Conservation (phyloP, 2,113 vertebrate species). For the Grus americana region DNA sequence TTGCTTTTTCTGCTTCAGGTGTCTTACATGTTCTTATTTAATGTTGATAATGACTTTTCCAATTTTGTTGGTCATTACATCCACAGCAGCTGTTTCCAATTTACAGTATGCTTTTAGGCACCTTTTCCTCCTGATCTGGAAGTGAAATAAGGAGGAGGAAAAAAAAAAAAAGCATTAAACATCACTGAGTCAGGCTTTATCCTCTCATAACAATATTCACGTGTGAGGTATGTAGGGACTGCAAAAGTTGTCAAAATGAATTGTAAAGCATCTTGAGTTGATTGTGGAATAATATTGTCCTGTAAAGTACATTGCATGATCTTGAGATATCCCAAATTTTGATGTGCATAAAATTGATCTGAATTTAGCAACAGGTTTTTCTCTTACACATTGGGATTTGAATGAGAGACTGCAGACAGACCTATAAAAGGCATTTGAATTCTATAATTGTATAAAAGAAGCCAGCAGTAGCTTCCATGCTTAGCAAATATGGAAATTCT, state of each 20-base stretch:
- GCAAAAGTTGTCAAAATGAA: not conserved
- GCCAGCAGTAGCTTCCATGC: not conserved
- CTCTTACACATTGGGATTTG: constrained; percentile 33
- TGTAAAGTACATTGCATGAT: constrained; percentile 28
- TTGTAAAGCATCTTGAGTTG: constrained; percentile 10
- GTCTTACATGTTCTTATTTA: not conserved
- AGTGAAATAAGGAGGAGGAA: not conserved
- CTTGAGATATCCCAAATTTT: constrained; percentile 43
- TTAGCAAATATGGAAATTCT: not conserved
- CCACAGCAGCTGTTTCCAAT: not conserved
- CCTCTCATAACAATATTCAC: not conserved
- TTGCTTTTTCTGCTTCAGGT: not conserved
- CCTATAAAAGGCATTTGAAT: constrained; percentile 53
- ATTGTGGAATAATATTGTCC: constrained; percentile 7
- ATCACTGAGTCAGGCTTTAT: not conserved
- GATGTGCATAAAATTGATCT: constrained; percentile 18
- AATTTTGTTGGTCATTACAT: not conserved
- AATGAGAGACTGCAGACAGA: constrained; percentile 17
- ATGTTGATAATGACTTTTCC: not conserved
- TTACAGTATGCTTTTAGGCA: not conserved
- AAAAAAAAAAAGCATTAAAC: not conserved
- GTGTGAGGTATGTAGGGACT: not conserved
- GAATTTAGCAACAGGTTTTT: constrained; percentile 20
- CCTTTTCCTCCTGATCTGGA: not conserved
- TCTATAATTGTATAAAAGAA: constrained; percentile 32